These are phyloP conservation scores for Eledona agricola DNA, from an alignment of 2,888 invertebrate species.

Conservation along the genomic window DNA sequence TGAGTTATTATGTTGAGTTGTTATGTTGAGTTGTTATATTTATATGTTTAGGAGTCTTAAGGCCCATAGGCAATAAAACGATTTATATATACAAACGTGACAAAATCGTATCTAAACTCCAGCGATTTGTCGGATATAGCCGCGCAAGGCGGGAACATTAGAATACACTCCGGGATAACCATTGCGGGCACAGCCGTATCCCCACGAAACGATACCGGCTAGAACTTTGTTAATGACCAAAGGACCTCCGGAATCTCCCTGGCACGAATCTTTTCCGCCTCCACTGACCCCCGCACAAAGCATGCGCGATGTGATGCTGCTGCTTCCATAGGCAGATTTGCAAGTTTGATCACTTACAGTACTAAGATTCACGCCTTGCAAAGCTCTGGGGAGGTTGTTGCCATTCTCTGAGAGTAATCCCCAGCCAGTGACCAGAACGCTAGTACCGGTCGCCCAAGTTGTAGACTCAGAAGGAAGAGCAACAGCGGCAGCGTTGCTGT, in stretches of 20 bases:
- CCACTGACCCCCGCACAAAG: slow-evolving; percentile 69
- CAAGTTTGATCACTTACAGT: slow-evolving; percentile 63
- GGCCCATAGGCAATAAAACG: too few relatives aligned
- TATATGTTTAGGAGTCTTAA: too few relatives aligned
- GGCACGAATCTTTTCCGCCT: slow-evolving; percentile 62
- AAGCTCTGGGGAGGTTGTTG: slow-evolving; percentile 12
- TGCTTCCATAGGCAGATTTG: slow-evolving; percentile 57
- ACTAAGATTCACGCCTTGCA: slow-evolving; percentile 49
- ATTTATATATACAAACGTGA: not conserved
- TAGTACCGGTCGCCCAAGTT: slow-evolving; percentile 16
- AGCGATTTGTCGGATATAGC: slow-evolving; percentile 38
- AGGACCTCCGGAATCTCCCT: slow-evolving; percentile 55
- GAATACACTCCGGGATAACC: slow-evolving; percentile 50
- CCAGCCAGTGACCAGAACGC: slow-evolving; percentile 25
- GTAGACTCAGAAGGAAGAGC: slow-evolving; percentile 7
- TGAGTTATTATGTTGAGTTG: too few relatives aligned
- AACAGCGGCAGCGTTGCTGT: slow-evolving; percentile 10
- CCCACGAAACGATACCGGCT: slow-evolving; percentile 52
- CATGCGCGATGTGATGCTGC: slow-evolving; percentile 66
- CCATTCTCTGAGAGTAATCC: slow-evolving; percentile 15
- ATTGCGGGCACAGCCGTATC: slow-evolving; percentile 48
- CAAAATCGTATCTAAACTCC: slow-evolving; percentile 37
- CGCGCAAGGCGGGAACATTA: slow-evolving; percentile 43
- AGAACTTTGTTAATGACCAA: slow-evolving; percentile 43
- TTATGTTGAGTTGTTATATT: too few relatives aligned